Conservation (phyloP, 2,113 vertebrate species). For the Orientallactaga bullata region DNA sequence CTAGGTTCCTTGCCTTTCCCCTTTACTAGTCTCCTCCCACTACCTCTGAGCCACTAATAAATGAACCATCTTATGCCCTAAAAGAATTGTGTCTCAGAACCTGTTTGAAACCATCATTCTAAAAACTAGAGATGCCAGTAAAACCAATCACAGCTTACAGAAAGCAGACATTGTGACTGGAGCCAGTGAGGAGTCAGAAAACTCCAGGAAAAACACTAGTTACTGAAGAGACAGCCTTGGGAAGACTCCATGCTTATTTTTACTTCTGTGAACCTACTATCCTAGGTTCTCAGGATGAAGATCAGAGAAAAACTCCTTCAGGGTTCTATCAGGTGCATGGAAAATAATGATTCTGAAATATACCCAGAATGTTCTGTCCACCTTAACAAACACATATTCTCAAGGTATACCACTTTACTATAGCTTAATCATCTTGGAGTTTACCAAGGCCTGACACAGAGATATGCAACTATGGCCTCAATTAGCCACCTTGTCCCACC, state of each 20-base stretch:
- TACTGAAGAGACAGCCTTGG: background rate
- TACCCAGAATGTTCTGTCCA: background rate
- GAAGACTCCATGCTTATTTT: background rate
- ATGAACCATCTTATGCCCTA: no score
- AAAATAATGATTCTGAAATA: background rate
- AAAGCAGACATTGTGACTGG: background rate
- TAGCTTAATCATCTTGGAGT: background rate
- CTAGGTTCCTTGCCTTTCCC: no score
- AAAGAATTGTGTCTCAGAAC: no score
- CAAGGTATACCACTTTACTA: conserved; percentile 33
- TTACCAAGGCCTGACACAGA: conserved; percentile 4
- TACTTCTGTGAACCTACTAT: background rate
- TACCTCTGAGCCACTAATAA: no score
- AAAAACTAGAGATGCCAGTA: background rate
- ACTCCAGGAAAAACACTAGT: background rate
- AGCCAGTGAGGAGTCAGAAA: background rate
- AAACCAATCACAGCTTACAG: background rate
- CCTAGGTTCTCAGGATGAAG: background rate
- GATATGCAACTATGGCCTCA: background rate
- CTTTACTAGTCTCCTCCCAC: no score
- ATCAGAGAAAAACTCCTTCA: background rate
- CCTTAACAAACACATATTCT: background rate
- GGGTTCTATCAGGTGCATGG: background rate
- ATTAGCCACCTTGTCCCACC: background rate
- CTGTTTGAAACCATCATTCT: background rate